Evolutionary conservation across 1,140 invertebrate species (phyloP).

Genomic region (Neodiprion lecontei): DNA sequence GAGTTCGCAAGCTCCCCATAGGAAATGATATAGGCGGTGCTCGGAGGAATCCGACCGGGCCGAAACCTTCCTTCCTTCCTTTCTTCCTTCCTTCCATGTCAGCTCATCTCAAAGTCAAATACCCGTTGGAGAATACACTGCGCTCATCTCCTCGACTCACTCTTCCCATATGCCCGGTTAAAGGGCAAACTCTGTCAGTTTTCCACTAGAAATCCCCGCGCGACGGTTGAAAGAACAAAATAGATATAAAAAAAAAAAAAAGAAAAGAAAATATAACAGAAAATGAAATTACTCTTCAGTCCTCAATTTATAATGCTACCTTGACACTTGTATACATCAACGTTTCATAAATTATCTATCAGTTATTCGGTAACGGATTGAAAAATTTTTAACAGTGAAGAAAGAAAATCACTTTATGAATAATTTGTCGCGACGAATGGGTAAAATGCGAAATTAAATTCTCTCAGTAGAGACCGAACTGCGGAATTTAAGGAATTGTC

Average conservation of each 20-base stretch:
- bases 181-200: constrained; percentile 7
- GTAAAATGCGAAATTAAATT: no score
- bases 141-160: constrained; percentile 3
- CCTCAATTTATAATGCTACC: no score
- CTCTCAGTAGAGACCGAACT: no score
- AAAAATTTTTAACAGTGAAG: no score
- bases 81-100: neutral
- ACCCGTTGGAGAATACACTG: neutral
- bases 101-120: constrained; percentile 5
- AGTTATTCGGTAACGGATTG: no score
- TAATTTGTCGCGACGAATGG: no score
- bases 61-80: neutral
- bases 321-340: no score
- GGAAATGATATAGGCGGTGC: constrained; percentile 6
- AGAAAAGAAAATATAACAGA: neutral
- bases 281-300: neutral
- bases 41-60: neutral
- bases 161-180: neutral
- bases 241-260: neutral
- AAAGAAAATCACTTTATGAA: no score
- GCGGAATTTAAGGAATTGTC: neutral
- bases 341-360: no score
- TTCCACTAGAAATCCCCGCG: neutral
- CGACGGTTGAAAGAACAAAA: neutral
- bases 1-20: neutral